Percentiles rank a stretch among this genome's conserved stretches.
phyloP scores from a whole-genome alignment of 2,113 vertebrate species.

The Megaleporinus macrocephalus region DNA sequence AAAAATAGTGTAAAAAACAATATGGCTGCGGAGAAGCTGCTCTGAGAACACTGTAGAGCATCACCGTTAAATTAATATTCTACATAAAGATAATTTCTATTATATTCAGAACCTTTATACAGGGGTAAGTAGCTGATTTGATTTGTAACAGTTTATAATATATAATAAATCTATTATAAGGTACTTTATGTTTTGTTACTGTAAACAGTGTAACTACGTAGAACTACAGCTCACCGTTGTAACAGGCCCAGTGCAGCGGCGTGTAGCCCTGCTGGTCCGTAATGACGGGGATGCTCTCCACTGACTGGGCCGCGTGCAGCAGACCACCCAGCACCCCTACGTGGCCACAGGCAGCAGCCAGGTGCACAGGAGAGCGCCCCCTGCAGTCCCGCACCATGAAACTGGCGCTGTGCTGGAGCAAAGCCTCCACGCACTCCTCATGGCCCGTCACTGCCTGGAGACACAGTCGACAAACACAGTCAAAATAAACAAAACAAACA shows the following conservation, averaged over 20 bases:
- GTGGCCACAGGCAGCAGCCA: slow-evolving; percentile 94
- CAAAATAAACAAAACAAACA: not conserved
- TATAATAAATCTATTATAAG: too few species aligned
- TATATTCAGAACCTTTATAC: too few species aligned
- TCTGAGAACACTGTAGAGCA: too few species aligned
- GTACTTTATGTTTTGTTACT: too few species aligned
- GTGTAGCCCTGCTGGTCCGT: slow-evolving; percentile 96
- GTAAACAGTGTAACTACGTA: too few species aligned
- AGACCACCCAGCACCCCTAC: slow-evolving; percentile 93
- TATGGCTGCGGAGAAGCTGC: too few species aligned
- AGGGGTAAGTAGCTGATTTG: too few species aligned
- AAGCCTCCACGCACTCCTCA: slow-evolving; percentile 94
- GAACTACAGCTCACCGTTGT: slow-evolving; percentile 85
- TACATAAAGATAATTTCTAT: too few species aligned
- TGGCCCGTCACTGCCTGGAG: slow-evolving; percentile 93
- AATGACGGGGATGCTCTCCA: slow-evolving; percentile 84
- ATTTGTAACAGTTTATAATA: too few species aligned
- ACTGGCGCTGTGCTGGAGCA: slow-evolving; percentile 94
- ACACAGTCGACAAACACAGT: not conserved
- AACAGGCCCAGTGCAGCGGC: slow-evolving; percentile 98
- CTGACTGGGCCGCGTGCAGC: slow-evolving; percentile 87
- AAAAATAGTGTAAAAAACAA: too few species aligned
- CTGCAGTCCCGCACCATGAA: slow-evolving; percentile 88
- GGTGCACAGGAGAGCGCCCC: slow-evolving; percentile 91
- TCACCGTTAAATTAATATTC: too few species aligned